These are phyloP conservation scores for Hirtodrosophila confusa DNA, from an alignment of 2,888 invertebrate genomes.

Conservation along the genomic window DNA sequence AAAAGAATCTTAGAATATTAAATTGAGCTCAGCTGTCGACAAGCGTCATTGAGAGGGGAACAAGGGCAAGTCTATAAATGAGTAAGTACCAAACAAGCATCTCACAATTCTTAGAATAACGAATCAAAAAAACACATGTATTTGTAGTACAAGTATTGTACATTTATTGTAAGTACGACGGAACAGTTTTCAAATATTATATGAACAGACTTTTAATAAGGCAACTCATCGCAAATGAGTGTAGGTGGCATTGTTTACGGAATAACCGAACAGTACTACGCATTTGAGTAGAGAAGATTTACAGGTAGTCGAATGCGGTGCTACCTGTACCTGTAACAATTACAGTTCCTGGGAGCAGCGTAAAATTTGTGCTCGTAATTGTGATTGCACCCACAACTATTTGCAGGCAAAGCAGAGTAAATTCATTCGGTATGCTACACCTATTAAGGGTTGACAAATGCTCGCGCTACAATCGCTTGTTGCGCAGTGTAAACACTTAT, in stretches of 20 bases:
- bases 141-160: slow-evolving; percentile 24
- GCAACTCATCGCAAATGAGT: slow-evolving; percentile 6
- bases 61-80: slow-evolving; percentile 9
- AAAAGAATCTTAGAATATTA: neutral
- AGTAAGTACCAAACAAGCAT: slow-evolving; percentile 1
- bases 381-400: neutral
- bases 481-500: slow-evolving; percentile 54
- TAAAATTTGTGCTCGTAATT: slow-evolving; percentile 4
- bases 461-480: slow-evolving; percentile 23
- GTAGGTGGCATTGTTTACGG: slow-evolving; percentile 7
- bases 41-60: neutral
- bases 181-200: slow-evolving; percentile 27
- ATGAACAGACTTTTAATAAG: slow-evolving; percentile 46
- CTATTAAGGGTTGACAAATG: neutral
- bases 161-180: slow-evolving; percentile 13
- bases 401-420: neutral
- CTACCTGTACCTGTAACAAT: neutral
- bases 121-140: slow-evolving; percentile 8
- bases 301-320: slow-evolving; percentile 13
- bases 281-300: slow-evolving; percentile 6
- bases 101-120: slow-evolving; percentile 45
- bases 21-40: neutral
- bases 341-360: neutral
- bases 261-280: slow-evolving; percentile 7
- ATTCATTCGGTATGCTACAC: slow-evolving; percentile 8